phyloP scores from a whole-genome alignment of 1,140 invertebrate species.

The Metaphire vulgaris region DNA sequence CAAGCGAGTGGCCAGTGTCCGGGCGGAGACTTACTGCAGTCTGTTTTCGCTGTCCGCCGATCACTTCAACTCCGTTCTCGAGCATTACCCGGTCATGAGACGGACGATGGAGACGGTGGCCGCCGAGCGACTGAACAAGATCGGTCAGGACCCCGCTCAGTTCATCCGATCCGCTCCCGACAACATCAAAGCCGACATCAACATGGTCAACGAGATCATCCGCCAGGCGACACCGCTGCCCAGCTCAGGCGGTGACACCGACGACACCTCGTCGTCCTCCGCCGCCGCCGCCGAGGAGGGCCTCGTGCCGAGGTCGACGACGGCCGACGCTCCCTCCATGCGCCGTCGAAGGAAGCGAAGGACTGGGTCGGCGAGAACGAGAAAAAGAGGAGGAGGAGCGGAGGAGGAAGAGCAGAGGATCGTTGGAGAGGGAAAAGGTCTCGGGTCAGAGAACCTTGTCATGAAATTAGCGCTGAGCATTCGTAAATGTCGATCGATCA shows the following conservation, averaged over 20 bases:
- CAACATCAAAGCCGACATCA: constrained; percentile 50
- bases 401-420: background rate
- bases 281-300: background rate
- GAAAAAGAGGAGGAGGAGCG: background rate
- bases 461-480: no score
- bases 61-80: constrained; percentile 92
- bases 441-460: background rate
- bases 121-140: constrained; percentile 93
- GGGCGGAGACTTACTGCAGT: constrained; percentile 96
- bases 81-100: constrained; percentile 95
- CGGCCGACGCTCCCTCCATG: constrained; percentile 1
- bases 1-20: constrained; percentile 85
- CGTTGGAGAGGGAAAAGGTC: background rate
- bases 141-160: constrained; percentile 96
- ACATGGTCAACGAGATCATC: constrained; percentile 38
- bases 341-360: constrained; percentile 3
- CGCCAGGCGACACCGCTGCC: background rate
- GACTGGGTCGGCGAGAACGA: background rate
- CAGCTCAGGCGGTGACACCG: no score
- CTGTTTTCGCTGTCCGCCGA: constrained; percentile 94
- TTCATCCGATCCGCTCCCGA: constrained; percentile 64
- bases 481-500: background rate
- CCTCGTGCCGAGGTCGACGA: background rate
- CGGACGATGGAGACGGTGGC: constrained; percentile 99
- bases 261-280: background rate